Evolutionary conservation across 2,113 vertebrate genomes (phyloP).

Genomic region (Nothobranchius kuhntae): DNA sequence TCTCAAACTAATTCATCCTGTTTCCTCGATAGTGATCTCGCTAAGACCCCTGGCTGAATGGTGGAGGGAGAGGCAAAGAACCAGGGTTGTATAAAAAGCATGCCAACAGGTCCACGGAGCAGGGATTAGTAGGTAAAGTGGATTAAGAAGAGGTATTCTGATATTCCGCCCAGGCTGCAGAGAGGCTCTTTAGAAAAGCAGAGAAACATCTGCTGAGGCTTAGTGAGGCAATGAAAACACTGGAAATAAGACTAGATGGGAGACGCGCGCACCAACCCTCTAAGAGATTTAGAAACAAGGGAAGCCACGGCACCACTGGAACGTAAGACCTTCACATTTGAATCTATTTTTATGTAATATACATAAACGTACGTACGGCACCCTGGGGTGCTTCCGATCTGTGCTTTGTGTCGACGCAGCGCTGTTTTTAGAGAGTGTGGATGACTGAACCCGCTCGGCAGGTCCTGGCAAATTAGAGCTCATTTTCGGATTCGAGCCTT

Average conservation of each 20-base stretch:
- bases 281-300: slow-evolving; percentile 58
- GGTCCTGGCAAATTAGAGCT: slow-evolving; percentile 60
- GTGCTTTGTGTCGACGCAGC: slow-evolving; percentile 30
- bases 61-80: slow-evolving; percentile 38
- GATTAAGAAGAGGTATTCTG: slow-evolving; percentile 76
- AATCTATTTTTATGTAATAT: neutral
- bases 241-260: slow-evolving; percentile 53
- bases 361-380: slow-evolving; percentile 22
- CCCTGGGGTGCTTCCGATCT: slow-evolving; percentile 45
- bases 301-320: slow-evolving; percentile 30
- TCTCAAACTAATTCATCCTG: slow-evolving; percentile 61
- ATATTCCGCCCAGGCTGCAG: slow-evolving; percentile 74
- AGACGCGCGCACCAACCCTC: slow-evolving; percentile 56
- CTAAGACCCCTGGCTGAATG: slow-evolving; percentile 71
- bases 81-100: slow-evolving; percentile 58
- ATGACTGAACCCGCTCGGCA: slow-evolving; percentile 48
- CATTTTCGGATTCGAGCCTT: slow-evolving; percentile 50
- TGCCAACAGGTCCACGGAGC: slow-evolving; percentile 74
- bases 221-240: slow-evolving; percentile 71
- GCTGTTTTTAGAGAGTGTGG: slow-evolving; percentile 38
- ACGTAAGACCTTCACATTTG: slow-evolving; percentile 40
- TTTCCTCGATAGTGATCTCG: slow-evolving; percentile 75
- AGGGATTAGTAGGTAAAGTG: slow-evolving; percentile 78
- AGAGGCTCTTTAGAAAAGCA: slow-evolving; percentile 77
- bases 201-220: slow-evolving; percentile 78